These are phyloP conservation scores for Halichondria panicea DNA, from an alignment of 37 sponge, comb jelly and placozoan genomes.

Conservation along the genomic window DNA sequence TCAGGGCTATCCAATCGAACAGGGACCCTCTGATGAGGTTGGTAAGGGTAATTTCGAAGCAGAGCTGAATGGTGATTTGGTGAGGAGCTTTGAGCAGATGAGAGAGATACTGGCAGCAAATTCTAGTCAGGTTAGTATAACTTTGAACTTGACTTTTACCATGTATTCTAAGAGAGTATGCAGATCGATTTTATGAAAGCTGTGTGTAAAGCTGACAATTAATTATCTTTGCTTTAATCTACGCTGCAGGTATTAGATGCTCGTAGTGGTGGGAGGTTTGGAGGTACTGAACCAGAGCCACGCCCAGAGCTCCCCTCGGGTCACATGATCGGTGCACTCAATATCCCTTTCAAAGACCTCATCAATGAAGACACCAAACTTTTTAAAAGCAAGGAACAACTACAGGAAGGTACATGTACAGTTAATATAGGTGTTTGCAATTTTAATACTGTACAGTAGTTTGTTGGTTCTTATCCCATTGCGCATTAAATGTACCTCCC, in stretches of 20 bases:
- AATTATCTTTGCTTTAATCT: not conserved
- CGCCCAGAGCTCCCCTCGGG: constrained; percentile 71
- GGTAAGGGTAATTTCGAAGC: constrained; percentile 6
- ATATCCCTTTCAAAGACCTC: constrained; percentile 39
- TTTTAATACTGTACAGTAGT: not conserved
- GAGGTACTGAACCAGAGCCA: constrained; percentile 76
- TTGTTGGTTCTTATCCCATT: not conserved
- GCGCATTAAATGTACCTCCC: not conserved
- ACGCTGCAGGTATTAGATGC: constrained; percentile 73
- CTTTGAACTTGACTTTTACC: too few relatives aligned
- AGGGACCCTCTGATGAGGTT: constrained; percentile 12
- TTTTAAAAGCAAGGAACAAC: constrained; percentile 33
- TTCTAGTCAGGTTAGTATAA: constrained; percentile 26
- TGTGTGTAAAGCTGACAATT: not conserved
- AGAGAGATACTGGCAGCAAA: constrained; percentile 12
- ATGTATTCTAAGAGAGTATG: not conserved
- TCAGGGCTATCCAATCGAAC: constrained; percentile 19
- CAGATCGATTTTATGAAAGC: not conserved
- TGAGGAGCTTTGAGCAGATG: constrained; percentile 56
- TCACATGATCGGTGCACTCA: constrained; percentile 73
- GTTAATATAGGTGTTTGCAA: not conserved
- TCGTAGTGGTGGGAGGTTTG: constrained; percentile 54
- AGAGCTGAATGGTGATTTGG: too few relatives aligned
- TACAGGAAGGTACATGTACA: constrained; percentile 55
- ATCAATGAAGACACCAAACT: constrained; percentile 46